phyloP scores from a whole-genome alignment of 2,113 vertebrate species.

The Microtus richardsoni region DNA sequence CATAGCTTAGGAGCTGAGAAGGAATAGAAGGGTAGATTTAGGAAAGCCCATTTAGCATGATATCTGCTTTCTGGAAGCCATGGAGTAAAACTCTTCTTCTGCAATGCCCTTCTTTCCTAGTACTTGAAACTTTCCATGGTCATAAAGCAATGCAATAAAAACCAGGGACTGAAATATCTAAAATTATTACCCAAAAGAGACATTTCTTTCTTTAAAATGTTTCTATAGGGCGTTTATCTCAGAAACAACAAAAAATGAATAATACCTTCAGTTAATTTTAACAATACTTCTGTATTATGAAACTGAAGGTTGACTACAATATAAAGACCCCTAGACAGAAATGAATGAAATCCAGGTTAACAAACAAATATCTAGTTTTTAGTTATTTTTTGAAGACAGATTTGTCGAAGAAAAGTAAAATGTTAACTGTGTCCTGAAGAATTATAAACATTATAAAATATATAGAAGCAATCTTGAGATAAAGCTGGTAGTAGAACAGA shows the following conservation, averaged over 20 bases:
- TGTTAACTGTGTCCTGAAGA: background rate
- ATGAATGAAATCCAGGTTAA: background rate
- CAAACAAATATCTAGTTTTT: background rate
- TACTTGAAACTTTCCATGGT: background rate
- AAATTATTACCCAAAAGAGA: background rate
- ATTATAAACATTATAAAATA: background rate
- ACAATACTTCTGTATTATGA: background rate
- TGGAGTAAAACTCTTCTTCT: background rate
- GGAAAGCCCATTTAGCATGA: background rate
- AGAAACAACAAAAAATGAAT: background rate
- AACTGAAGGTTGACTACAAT: background rate
- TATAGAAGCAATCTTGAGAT: background rate
- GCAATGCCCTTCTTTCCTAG: background rate
- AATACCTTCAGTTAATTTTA: background rate
- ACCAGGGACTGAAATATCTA: background rate
- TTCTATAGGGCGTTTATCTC: background rate
- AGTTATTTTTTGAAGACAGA: background rate
- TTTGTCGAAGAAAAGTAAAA: background rate
- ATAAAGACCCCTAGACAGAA: background rate
- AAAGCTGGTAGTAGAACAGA: background rate
- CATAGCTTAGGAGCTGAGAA: background rate
- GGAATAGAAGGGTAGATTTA: background rate
- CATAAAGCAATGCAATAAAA: background rate
- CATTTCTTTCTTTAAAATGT: background rate
- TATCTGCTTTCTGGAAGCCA: background rate